Conservation (phyloP, 1,140 invertebrate species). For the Marisa cornuarietis region DNA sequence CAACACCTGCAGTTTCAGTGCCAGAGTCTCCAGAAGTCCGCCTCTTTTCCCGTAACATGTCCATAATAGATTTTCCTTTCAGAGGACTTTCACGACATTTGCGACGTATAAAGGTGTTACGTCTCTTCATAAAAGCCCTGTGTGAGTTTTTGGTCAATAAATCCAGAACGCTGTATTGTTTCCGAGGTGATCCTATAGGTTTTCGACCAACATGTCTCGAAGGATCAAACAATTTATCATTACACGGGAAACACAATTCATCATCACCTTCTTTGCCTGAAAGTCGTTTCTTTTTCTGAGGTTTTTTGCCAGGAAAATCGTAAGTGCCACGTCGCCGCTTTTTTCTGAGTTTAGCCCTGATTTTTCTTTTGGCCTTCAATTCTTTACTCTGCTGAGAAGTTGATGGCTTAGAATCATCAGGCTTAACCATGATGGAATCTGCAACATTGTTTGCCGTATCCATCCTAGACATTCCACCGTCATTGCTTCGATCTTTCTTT, state of each 20-base stretch:
- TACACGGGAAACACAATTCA: background rate
- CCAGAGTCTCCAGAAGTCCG: conserved; percentile 11
- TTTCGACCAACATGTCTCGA: background rate
- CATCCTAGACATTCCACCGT: background rate
- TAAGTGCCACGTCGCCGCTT: too few species aligned
- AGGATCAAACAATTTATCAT: conserved; percentile 1
- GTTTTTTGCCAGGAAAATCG: too few species aligned
- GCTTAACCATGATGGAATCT: background rate
- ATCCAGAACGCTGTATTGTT: conserved; percentile 14
- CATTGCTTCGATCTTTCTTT: background rate
- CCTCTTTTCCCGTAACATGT: conserved; percentile 23
- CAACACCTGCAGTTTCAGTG: background rate
- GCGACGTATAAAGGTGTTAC: conserved; percentile 1
- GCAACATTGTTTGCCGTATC: conserved; percentile 3
- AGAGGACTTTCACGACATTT: background rate
- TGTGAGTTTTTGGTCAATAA: conserved; percentile 11
- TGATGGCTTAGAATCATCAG: background rate
- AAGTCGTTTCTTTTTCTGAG: too few species aligned
- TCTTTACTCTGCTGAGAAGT: background rate
- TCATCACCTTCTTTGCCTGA: too few species aligned
- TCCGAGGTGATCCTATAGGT: background rate
- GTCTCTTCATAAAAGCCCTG: conserved; percentile 6
- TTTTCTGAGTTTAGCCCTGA: too few species aligned
- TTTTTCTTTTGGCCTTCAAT: background rate
- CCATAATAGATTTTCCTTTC: conserved; percentile 24